phyloP scores from a whole-genome alignment of 2,888 invertebrate species.

The Schrankia costaestrigalis region DNA sequence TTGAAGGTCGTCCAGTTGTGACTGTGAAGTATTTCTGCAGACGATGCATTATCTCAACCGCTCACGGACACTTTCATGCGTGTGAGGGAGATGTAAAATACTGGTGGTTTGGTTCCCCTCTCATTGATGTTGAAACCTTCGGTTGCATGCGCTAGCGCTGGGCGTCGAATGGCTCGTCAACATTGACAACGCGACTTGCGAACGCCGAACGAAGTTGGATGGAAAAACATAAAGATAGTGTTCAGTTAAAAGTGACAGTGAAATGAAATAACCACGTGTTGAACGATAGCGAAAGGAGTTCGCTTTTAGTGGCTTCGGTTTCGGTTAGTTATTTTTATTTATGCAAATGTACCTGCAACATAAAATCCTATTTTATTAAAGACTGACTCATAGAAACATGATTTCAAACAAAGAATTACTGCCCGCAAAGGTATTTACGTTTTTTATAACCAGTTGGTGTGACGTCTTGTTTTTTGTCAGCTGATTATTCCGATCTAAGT shows the following conservation, averaged over 20 bases:
- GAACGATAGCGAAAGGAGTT: constrained; percentile 9
- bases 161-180: constrained; percentile 41
- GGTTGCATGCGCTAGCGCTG: constrained; percentile 60
- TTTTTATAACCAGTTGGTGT: constrained; percentile 26
- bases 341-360: not conserved
- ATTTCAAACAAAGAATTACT: constrained; percentile 24
- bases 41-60: constrained; percentile 42
- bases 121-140: constrained; percentile 64
- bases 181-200: constrained; percentile 31
- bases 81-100: constrained; percentile 51
- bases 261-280: constrained; percentile 30
- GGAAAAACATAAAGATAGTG: constrained; percentile 49
- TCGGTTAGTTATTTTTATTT: constrained; percentile 25
- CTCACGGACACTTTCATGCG: constrained; percentile 22
- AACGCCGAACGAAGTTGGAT: constrained; percentile 52
- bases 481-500: constrained; percentile 10
- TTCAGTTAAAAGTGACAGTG: constrained; percentile 66
- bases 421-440: constrained; percentile 9
- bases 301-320: constrained; percentile 14
- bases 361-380: no score
- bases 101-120: constrained; percentile 49
- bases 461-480: constrained; percentile 19
- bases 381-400: constrained; percentile 1
- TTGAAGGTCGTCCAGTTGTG: constrained; percentile 70
- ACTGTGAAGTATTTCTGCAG: constrained; percentile 42